phyloP scores from a whole-genome alignment of 2,888 invertebrate species.

The Carpatolechia fugitivella region DNA sequence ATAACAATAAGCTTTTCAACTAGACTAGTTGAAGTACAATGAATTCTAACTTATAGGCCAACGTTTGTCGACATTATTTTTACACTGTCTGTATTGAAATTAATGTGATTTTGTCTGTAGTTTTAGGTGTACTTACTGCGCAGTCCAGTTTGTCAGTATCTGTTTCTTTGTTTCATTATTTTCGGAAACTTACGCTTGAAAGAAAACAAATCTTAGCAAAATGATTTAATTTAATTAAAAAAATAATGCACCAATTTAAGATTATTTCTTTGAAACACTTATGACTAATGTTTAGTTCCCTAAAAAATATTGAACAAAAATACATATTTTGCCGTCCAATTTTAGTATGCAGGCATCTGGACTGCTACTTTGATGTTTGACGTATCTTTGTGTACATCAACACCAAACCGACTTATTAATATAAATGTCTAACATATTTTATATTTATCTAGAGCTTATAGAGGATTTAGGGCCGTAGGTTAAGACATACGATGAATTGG shows the following conservation, averaged over 20 bases:
- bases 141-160: slow-evolving; percentile 53
- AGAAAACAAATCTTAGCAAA: too few species aligned
- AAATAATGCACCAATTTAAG: too few species aligned
- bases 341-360: slow-evolving; percentile 56
- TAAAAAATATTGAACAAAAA: slow-evolving; percentile 14
- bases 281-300: neutral
- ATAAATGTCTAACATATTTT: slow-evolving; percentile 69
- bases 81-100: slow-evolving; percentile 69
- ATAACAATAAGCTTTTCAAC: slow-evolving; percentile 76
- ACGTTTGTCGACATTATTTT: slow-evolving; percentile 77
- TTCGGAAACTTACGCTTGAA: neutral
- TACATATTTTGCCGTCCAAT: slow-evolving; percentile 77
- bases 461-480: slow-evolving; percentile 66
- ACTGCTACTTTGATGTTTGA: slow-evolving; percentile 52
- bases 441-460: slow-evolving; percentile 78
- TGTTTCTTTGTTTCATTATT: slow-evolving; percentile 25
- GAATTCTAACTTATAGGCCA: slow-evolving; percentile 71
- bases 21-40: slow-evolving; percentile 75
- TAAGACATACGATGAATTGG: slow-evolving; percentile 26
- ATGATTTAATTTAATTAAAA: too few species aligned
- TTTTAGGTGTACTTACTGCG: slow-evolving; percentile 42
- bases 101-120: slow-evolving; percentile 73
- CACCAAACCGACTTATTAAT: slow-evolving; percentile 61
- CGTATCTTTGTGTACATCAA: slow-evolving; percentile 41
- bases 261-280: too few species aligned